Conservation (phyloP, 2,113 vertebrate genomes). For the Trogon surrucura region DNA sequence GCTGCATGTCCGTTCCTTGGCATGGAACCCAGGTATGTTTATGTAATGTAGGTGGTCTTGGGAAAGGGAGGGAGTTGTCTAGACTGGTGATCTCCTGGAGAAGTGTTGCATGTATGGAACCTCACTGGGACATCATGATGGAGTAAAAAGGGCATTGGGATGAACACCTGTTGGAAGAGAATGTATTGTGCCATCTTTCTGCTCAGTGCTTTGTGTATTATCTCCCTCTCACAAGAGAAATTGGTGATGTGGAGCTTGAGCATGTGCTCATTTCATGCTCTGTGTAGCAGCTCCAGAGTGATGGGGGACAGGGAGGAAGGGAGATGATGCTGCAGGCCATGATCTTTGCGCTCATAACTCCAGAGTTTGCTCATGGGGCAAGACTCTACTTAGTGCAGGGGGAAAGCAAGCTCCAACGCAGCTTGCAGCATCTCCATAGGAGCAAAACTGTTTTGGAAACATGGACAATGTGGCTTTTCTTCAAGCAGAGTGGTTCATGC, state of each 20-base stretch:
- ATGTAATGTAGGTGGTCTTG: background rate
- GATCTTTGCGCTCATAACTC: background rate
- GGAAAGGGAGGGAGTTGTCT: background rate
- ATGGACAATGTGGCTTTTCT: background rate
- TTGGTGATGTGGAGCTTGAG: background rate
- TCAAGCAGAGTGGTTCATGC: background rate
- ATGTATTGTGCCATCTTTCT: background rate
- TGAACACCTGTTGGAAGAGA: background rate
- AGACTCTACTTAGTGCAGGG: background rate
- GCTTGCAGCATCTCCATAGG: background rate
- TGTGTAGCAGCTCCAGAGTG: background rate
- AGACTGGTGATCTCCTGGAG: background rate
- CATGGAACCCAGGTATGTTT: background rate
- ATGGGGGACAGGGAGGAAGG: background rate
- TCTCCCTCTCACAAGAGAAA: slow-evolving; percentile 1
- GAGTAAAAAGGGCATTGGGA: background rate
- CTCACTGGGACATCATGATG: background rate
- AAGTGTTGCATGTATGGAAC: background rate
- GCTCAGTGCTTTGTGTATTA: background rate
- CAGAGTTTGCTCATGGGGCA: background rate
- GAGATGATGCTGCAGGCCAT: background rate
- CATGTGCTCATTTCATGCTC: slow-evolving; percentile 29
- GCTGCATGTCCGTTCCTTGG: background rate
- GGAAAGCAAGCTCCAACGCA: background rate
- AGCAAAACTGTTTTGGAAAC: background rate